These are phyloP conservation scores for Helarctos malayanus DNA, from an alignment of 2,797 vertebrate genomes.

Conservation along the genomic window DNA sequence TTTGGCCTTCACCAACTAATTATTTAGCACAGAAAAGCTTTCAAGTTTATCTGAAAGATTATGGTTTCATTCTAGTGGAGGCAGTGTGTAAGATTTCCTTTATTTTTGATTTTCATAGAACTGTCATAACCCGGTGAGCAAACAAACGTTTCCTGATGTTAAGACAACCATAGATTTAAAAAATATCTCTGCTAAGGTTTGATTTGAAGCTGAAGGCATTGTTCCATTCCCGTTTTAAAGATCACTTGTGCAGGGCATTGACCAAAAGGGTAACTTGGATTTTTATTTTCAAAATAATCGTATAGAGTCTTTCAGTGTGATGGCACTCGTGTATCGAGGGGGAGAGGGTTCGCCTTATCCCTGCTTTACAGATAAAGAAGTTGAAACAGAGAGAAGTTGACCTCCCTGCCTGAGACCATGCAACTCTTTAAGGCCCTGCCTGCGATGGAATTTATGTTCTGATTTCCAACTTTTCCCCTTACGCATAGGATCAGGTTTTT, in stretches of 20 bases:
- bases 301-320: neutral
- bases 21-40: slow-evolving; percentile 55
- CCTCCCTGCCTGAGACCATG: neutral
- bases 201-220: neutral
- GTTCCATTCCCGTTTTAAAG: neutral
- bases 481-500: neutral
- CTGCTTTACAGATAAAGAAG: neutral
- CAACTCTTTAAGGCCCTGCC: neutral
- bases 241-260: neutral
- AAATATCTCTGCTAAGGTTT: neutral
- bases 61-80: slow-evolving; percentile 2
- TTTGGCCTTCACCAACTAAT: neutral
- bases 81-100: neutral
- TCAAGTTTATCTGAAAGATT: slow-evolving; percentile 52
- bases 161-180: neutral
- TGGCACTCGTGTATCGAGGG: neutral
- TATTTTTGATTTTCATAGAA: neutral
- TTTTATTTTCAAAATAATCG: slow-evolving; percentile 27
- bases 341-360: neutral
- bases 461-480: neutral
- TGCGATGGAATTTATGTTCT: neutral
- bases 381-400: neutral
- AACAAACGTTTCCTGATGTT: neutral
- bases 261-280: neutral
- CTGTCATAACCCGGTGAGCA: neutral